Percentiles rank a stretch among this genome's conserved stretches.
phyloP scores from a whole-genome alignment of 2,113 vertebrate genomes.

The Vulpes lagopus region DNA sequence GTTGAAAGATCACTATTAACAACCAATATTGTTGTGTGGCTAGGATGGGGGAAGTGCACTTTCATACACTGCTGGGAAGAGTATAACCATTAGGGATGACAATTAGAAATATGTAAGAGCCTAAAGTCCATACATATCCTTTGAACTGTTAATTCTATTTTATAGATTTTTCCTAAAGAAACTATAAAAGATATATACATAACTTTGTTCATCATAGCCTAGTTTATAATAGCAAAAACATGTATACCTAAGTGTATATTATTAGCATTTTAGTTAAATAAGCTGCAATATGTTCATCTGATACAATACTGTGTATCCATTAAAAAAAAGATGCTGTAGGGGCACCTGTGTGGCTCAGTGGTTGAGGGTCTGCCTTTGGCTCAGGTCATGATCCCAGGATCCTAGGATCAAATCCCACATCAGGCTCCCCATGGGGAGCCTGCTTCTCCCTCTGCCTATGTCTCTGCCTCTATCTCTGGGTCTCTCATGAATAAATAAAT shows the following conservation, averaged over 20 bases:
- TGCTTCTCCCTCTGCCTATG: no score
- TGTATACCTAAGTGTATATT: not conserved
- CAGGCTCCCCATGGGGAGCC: no score
- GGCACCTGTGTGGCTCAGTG: no score
- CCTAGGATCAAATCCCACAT: no score
- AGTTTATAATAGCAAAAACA: conserved; percentile 22
- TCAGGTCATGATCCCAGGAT: no score
- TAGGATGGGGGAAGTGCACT: not conserved
- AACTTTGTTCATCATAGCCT: not conserved
- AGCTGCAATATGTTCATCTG: not conserved
- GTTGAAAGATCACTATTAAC: conserved; percentile 16
- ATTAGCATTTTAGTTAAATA: conserved; percentile 25
- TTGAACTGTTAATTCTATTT: not conserved
- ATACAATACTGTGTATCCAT: not conserved
- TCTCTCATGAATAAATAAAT: no score
- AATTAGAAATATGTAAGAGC: not conserved
- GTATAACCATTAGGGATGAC: not conserved
- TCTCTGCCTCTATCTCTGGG: no score
- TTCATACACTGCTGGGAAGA: not conserved
- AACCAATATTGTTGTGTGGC: not conserved
- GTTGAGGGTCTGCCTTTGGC: no score
- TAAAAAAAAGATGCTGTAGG: not conserved
- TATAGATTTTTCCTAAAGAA: conserved; percentile 23
- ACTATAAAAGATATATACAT: not conserved
- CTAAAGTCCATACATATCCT: not conserved